Conservation (phyloP, 2,113 vertebrate species). For the Laterallus jamaicensis region DNA sequence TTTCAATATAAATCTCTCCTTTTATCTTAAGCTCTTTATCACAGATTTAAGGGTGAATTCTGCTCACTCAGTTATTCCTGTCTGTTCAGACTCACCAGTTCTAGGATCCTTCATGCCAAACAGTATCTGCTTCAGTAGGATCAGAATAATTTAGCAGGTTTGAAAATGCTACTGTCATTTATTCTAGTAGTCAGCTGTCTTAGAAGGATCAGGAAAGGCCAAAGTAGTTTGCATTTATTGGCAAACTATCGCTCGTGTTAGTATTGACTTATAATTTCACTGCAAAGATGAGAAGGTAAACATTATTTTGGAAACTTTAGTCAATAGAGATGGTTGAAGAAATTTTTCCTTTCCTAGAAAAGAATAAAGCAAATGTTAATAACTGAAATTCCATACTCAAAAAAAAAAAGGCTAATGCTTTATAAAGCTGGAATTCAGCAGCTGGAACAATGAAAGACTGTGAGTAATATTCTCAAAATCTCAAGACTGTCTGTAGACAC, state of each 20-base stretch:
- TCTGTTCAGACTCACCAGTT: conserved; percentile 32
- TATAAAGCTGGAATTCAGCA: neutral
- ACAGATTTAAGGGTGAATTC: neutral
- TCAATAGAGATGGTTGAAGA: neutral
- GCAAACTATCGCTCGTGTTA: neutral
- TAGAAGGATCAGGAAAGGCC: conserved; percentile 5
- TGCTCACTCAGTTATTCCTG: conserved; percentile 14
- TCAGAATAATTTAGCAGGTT: conserved; percentile 51
- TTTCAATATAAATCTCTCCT: conserved; percentile 38
- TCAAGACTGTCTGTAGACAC: neutral
- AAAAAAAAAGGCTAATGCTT: neutral
- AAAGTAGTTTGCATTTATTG: conserved; percentile 49
- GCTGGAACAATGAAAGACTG: neutral
- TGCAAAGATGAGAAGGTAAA: neutral
- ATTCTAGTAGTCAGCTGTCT: conserved; percentile 32
- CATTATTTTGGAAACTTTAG: neutral
- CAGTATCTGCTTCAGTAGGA: conserved; percentile 11
- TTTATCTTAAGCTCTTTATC: conserved; percentile 57
- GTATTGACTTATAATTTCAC: conserved; percentile 14
- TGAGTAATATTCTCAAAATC: neutral
- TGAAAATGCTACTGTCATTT: conserved; percentile 54
- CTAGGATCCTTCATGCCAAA: conserved; percentile 4
- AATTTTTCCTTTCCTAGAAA: neutral
- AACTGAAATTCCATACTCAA: neutral
- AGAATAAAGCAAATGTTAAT: neutral